phyloP scores from a whole-genome alignment of 2,888 invertebrate genomes.

The Ptycholaimellus sp. region DNA sequence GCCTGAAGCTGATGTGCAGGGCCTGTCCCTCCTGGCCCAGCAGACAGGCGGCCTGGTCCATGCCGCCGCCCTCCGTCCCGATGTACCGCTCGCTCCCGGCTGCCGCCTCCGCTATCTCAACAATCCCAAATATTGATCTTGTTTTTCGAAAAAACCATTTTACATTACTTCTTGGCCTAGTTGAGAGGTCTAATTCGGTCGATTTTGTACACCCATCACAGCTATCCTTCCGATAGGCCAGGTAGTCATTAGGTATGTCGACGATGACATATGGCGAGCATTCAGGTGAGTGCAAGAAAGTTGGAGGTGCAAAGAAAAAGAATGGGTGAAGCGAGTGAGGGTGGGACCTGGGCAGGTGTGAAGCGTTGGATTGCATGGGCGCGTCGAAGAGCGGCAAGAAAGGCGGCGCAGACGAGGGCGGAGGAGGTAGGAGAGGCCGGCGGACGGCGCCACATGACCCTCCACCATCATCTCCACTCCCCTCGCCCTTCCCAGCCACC shows the following conservation, averaged over 20 bases:
- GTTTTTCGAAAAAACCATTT: neutral
- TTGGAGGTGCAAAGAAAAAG: no score
- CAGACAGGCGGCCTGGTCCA: conserved; percentile 97
- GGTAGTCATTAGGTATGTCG: no score
- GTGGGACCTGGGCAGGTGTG: no score
- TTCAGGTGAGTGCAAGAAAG: no score
- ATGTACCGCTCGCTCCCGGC: conserved; percentile 73
- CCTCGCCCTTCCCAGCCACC: no score
- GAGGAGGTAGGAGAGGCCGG: conserved; percentile 91
- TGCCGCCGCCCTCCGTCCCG: conserved; percentile 92
- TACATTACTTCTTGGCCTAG: no score
- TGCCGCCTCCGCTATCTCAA: conserved; percentile 53
- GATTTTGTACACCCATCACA: no score
- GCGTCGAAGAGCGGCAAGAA: conserved; percentile 41
- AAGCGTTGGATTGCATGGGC: neutral
- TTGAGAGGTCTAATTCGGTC: no score
- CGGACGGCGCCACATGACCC: conserved; percentile 67
- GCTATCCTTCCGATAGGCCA: no score
- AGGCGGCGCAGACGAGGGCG: conserved; percentile 77
- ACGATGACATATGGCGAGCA: no score
- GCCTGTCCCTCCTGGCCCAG: conserved; percentile 42
- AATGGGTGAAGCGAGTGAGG: no score
- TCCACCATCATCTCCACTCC: conserved; percentile 41
- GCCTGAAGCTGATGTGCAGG: conserved; percentile 76
- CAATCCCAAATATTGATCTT: neutral